Conservation (phyloP, 2,888 invertebrate genomes). For the Pristionchus entomophagus region DNA sequence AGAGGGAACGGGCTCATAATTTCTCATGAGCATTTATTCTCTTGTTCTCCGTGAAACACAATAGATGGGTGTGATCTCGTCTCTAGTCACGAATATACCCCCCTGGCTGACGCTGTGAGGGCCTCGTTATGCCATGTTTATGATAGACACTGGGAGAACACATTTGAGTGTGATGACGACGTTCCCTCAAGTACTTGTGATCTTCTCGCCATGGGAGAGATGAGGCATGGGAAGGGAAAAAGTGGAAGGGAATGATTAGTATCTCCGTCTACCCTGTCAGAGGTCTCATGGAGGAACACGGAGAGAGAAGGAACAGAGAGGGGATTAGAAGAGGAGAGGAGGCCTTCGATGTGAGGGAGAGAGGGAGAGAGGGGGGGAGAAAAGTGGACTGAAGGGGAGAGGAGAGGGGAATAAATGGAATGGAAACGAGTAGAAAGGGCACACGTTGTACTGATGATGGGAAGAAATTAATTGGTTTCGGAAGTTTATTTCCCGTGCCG, state of each 20-base stretch:
- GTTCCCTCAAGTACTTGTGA: not conserved
- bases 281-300: not conserved
- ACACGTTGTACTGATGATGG: not conserved
- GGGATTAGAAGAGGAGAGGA: not conserved
- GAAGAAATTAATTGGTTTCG: too few species aligned
- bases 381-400: not conserved
- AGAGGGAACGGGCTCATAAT: too few species aligned
- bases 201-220: not conserved
- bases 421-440: not conserved
- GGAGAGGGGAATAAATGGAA: slow-evolving; percentile 3
- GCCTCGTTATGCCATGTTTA: not conserved
- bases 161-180: not conserved
- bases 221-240: too few species aligned
- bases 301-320: slow-evolving; percentile 14
- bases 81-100: too few species aligned
- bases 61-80: not conserved
- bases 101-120: not conserved
- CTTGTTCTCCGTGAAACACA: not conserved
- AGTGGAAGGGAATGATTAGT: not conserved
- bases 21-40: too few species aligned
- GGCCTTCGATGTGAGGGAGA: not conserved
- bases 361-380: slow-evolving; percentile 20
- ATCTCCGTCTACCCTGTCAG: not conserved
- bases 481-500: too few species aligned
- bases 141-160: not conserved